These are phyloP conservation scores for Lochmaea crataegi DNA, from an alignment of 2,888 invertebrate species.

Conservation along the genomic window DNA sequence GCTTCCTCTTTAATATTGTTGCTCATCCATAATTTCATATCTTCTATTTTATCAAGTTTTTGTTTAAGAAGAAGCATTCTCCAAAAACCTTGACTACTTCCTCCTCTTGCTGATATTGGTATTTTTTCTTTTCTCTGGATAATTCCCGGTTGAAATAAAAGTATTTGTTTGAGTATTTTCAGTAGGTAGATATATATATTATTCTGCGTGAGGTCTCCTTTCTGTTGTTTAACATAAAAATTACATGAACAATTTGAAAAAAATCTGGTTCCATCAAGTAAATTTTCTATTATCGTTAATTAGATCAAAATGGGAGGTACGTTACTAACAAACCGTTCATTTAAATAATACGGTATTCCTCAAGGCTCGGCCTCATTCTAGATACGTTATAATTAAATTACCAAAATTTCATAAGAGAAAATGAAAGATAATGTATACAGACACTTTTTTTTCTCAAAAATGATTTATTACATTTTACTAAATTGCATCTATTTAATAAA, in stretches of 20 bases:
- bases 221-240: slow-evolving; percentile 1
- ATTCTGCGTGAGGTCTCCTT: background rate
- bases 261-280: slow-evolving; percentile 3
- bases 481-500: slow-evolving; percentile 44
- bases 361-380: slow-evolving; percentile 25
- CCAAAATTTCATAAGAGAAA: slow-evolving; percentile 42
- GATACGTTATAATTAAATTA: slow-evolving; percentile 41
- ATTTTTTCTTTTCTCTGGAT: too few species aligned
- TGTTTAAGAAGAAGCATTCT: too few species aligned
- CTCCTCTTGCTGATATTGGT: too few species aligned
- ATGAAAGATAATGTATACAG: slow-evolving; percentile 36
- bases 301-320: slow-evolving; percentile 26
- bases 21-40: too few species aligned
- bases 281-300: slow-evolving; percentile 22
- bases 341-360: slow-evolving; percentile 27
- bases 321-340: slow-evolving; percentile 19
- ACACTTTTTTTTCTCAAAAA: slow-evolving; percentile 28
- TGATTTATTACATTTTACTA: slow-evolving; percentile 43
- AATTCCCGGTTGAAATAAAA: too few species aligned
- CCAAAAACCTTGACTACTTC: too few species aligned
- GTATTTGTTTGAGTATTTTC: too few species aligned
- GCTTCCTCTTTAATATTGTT: too few species aligned
- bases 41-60: too few species aligned
- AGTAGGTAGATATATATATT: too few species aligned
- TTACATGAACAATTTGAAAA: background rate